A percentile compares a stretch with the other conserved stretches of the same genome.
These are phyloP conservation scores for Cisticola juncidis DNA, from an alignment of 2,113 vertebrate species.

Conservation along the genomic window DNA sequence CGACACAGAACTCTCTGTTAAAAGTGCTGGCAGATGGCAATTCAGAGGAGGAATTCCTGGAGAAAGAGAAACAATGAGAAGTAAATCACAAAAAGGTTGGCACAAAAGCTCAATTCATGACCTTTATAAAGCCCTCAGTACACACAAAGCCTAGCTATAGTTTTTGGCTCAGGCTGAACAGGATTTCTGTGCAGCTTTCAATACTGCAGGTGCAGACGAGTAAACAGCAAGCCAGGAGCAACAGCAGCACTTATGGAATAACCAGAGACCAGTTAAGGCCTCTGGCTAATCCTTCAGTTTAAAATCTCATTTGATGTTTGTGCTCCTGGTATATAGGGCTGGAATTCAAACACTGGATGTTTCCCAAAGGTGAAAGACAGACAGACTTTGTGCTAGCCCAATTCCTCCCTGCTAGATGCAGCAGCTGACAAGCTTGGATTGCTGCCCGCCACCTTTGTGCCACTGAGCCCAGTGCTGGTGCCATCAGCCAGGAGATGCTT, in stretches of 20 bases:
- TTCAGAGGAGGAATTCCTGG: not conserved
- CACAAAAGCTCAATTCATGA: not conserved
- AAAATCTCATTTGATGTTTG: not conserved
- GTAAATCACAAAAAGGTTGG: not conserved
- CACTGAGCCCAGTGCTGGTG: fast-evolving
- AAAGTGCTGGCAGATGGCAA: not conserved
- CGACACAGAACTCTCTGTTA: not conserved
- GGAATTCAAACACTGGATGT: not conserved
- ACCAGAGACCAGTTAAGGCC: not conserved
- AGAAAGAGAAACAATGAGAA: constrained; percentile 22
- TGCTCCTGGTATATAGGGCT: not conserved
- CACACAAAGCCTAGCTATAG: not conserved
- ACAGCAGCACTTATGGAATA: not conserved
- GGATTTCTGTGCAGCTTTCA: constrained; percentile 9
- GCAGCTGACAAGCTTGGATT: not conserved
- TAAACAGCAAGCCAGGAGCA: not conserved
- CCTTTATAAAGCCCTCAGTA: not conserved
- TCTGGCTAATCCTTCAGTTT: not conserved
- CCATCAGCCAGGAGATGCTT: not conserved
- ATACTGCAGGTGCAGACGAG: not conserved
- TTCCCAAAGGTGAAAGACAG: not conserved
- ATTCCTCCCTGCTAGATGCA: not conserved
- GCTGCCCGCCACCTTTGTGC: not conserved
- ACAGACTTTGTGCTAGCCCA: not conserved
- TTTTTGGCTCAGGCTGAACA: not conserved